Conservation (phyloP, 2,113 vertebrate genomes). For the Lanius collurio region DNA sequence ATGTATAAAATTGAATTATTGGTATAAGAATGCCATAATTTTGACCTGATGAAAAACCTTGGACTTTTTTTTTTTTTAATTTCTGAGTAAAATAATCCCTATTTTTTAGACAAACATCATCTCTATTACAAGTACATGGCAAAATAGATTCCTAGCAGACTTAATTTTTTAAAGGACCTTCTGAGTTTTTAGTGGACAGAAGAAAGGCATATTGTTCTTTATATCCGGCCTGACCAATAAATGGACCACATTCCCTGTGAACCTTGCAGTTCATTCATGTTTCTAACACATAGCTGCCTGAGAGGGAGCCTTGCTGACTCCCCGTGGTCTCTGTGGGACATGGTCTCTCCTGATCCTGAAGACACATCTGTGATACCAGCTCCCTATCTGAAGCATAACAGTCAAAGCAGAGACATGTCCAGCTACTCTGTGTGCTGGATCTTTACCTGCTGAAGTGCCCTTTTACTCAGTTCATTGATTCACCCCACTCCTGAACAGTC, state of each 20-base stretch:
- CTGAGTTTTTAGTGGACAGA: not conserved
- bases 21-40: not conserved
- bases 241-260: not conserved
- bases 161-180: not conserved
- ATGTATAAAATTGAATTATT: not conserved
- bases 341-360: not conserved
- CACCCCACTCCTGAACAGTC: not conserved
- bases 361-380: not conserved
- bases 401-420: not conserved
- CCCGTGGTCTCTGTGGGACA: not conserved
- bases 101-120: not conserved
- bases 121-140: not conserved
- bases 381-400: not conserved
- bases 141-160: not conserved
- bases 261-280: not conserved
- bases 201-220: not conserved
- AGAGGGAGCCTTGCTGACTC: not conserved
- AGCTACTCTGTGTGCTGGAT: not conserved
- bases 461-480: not conserved
- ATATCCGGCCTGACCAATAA: not conserved
- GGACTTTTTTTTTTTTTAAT: not conserved
- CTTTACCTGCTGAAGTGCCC: not conserved
- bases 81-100: not conserved
- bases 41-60: not conserved
- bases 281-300: not conserved